phyloP scores from a whole-genome alignment of 2,888 invertebrate genomes.

The Lasioglossum malachurum region DNA sequence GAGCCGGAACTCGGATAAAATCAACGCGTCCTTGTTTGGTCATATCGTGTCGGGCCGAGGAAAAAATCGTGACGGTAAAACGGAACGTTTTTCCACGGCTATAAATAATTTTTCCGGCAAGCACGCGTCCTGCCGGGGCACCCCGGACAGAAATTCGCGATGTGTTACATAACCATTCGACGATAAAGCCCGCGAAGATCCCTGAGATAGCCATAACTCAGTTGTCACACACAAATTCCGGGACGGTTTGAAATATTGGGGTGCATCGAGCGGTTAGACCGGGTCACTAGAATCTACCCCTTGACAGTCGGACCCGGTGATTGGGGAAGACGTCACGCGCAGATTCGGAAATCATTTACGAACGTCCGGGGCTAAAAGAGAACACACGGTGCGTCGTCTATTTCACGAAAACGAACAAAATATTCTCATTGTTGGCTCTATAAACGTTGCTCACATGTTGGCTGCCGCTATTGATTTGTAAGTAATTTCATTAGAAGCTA shows the following conservation, averaged over 20 bases:
- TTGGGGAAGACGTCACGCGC: slow-evolving; percentile 58
- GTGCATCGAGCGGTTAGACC: slow-evolving; percentile 27
- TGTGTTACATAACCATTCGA: slow-evolving; percentile 28
- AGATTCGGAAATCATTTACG: slow-evolving; percentile 51
- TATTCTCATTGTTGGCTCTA: background rate
- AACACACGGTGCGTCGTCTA: background rate
- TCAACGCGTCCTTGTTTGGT: slow-evolving; percentile 13
- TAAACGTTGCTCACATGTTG: background rate
- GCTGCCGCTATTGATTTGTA: background rate
- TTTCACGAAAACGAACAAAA: background rate
- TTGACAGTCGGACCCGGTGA: slow-evolving; percentile 48
- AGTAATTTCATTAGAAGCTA: too few species aligned
- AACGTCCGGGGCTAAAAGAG: background rate
- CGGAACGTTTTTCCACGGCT: background rate
- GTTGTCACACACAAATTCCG: slow-evolving; percentile 66
- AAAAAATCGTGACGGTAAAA: background rate
- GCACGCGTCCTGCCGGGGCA: background rate
- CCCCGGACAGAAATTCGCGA: slow-evolving; percentile 18
- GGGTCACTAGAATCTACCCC: slow-evolving; percentile 47
- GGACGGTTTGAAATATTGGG: slow-evolving; percentile 42
- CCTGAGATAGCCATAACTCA: slow-evolving; percentile 55
- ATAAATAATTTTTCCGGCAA: slow-evolving; percentile 14
- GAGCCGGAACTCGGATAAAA: background rate
- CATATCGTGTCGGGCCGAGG: background rate
- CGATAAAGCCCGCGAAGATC: slow-evolving; percentile 12